Evolutionary conservation across 2,888 invertebrate genomes (phyloP), one percentile per base, ranked within the genome.

Genomic region (Hartigia nigra): DNA sequence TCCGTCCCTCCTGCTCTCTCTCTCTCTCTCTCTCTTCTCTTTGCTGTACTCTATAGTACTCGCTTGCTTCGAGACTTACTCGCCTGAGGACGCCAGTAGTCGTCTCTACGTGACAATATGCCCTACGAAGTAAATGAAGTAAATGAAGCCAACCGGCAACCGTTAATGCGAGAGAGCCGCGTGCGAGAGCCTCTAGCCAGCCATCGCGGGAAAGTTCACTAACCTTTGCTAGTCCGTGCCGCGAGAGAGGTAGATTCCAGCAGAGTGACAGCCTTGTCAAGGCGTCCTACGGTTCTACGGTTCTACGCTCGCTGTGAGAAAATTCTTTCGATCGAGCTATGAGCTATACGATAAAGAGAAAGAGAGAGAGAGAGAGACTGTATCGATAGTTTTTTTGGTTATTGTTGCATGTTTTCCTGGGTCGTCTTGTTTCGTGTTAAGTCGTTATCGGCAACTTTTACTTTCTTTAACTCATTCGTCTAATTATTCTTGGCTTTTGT

Each of bases 221-320:
- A 84, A 86, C 87, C 87, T 86, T 82, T 81, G 78, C 36, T 81
- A 74, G 78, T 79, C 78, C 31, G 55, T 39, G 74, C 74, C 23
- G 76, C 80, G 81, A 81, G 85, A 82, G 84, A 81, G 81, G 79
- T 83, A 82, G 82, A 85, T 86, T 84, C 83, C 84, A 81, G 80
- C 76, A 84, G 78, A 84, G 84, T 80, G 83, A 82, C 84, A 87
- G 83, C 84, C 87, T 87, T 86, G 86, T 86, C 87, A 84, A 85
- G 84, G 86, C 84, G 80, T 82, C 84, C 79, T 82, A 81, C 79
- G 80, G 55, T 55, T 55, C 9, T 55, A 55, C 75, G 32, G 35
- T 36, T 31, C 34, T 36, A 75, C 75, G 34, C 32, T 75, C 34
- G 74, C 35, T 37, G 75, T 31, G 75, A 75, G 34, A 75, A 75